Evolutionary conservation across 2,888 invertebrate genomes (phyloP), one percentile per base, ranked within the genome.

Genomic region (Tortricodes alternella): DNA sequence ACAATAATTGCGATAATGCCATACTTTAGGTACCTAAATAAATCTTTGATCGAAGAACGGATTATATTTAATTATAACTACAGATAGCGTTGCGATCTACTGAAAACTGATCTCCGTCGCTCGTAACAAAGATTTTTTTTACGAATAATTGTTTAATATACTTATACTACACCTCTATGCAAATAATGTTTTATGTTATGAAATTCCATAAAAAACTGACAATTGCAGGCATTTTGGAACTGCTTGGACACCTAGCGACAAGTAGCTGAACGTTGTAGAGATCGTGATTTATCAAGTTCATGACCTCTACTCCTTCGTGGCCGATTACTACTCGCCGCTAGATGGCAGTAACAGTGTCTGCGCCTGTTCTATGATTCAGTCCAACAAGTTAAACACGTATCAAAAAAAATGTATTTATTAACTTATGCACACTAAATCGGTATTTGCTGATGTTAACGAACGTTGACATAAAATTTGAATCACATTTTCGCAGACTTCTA

Each of bases 191-290:
- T n/a, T n/a, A n/a, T n/a, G n/a, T n/a, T n/a, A n/a, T n/a, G n/a
- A n/a, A n/a, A n/a, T n/a, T n/a, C n/a, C n/a, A n/a, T n/a, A n/a
- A n/a, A n/a, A n/a, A n/a, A n/a, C n/a, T n/a, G n/a, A n/a, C n/a
- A n/a, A n/a, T n/a, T n/a, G n/a, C n/a, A n/a, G n/a, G n/a, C n/a
- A n/a, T n/a, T 32, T 24, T 38, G 11, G 13, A 56, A 63, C 63
- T 58, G 0, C 11, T 67, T 65, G 53, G 82, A 70, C 83, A 78
- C 76, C 84, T 84, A 66, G 55, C 56, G 74, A 11, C 15, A 15
- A 73, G 58, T 71, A 67, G 77, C 50, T 8, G 13, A 39, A 58
- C 18, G 38, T 35, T 41, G 7, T 5, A 9, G 27, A 15, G n/a
- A 11, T 15, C 15, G 41, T 18, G 34, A 19, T 8, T 27, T n/a